Conservation (phyloP, 2,888 invertebrate genomes). For the Macropis europaea region DNA sequence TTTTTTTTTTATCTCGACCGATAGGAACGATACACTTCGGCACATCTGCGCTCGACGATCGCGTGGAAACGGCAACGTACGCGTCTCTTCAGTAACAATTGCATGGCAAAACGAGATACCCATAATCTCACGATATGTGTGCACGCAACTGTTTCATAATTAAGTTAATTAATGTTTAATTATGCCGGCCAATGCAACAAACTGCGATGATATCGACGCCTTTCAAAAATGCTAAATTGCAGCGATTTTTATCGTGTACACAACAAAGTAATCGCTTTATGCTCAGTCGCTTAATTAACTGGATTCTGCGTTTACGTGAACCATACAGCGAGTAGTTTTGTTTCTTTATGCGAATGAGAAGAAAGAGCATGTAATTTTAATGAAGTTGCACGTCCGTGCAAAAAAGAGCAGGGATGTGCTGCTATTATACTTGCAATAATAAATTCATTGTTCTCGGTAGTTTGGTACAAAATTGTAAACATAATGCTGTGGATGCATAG, state of each 20-base stretch:
- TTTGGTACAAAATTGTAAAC: no score
- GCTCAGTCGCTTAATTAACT: neutral
- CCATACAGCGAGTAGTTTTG: no score
- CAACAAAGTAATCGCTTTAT: neutral
- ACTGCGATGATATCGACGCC: slow-evolving; percentile 8
- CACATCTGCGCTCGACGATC: slow-evolving; percentile 3
- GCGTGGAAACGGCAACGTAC: neutral
- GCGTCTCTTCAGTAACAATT: neutral
- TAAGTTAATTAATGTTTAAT: slow-evolving; percentile 35
- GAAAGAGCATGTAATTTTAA: no score
- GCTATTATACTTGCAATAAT: no score
- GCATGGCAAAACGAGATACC: neutral
- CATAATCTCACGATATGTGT: neutral
- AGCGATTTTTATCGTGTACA: neutral
- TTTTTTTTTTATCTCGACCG: slow-evolving; percentile 7
- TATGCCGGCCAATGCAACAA: slow-evolving; percentile 6
- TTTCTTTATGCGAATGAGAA: no score
- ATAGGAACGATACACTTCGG: neutral
- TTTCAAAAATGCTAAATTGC: neutral
- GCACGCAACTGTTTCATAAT: slow-evolving; percentile 10
- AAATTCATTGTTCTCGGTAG: no score
- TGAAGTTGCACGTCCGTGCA: no score
- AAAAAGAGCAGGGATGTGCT: no score
- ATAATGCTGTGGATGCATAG: no score
- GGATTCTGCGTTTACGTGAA: no score